These are phyloP conservation scores for Dascillus cervinus DNA, from an alignment of 2,888 invertebrate species.

Conservation along the genomic window DNA sequence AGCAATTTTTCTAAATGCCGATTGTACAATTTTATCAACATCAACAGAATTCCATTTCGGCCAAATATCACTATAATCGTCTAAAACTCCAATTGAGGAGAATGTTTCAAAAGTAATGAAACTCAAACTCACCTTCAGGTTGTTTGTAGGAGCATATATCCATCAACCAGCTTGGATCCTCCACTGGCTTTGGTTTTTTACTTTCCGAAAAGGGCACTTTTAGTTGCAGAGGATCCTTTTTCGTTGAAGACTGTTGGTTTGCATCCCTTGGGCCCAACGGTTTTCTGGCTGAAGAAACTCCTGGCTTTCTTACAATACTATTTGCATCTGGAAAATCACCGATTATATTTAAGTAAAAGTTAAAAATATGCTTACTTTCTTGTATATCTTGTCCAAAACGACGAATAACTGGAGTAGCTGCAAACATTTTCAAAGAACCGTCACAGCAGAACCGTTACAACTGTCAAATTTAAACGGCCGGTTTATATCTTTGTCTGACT, in stretches of 20 bases:
- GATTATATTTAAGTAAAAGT: background rate
- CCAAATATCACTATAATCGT: constrained; percentile 14
- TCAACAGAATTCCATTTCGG: constrained; percentile 4
- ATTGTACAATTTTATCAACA: too few relatives aligned
- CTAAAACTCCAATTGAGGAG: too few relatives aligned
- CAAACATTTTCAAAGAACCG: constrained; percentile 4
- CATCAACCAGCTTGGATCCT: constrained; percentile 12
- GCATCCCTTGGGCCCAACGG: constrained; percentile 26
- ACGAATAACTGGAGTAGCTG: constrained; percentile 2
- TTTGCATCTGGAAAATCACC: constrained; percentile 6
- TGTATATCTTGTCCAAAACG: constrained; percentile 1
- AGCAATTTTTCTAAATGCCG: too few relatives aligned
- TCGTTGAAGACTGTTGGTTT: constrained; percentile 13
- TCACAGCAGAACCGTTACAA: too few relatives aligned
- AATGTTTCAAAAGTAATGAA: too few relatives aligned
- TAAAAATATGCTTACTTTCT: constrained; percentile 8
- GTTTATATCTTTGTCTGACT: too few relatives aligned
- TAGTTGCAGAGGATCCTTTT: constrained; percentile 10
- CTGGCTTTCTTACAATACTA: constrained; percentile 20
- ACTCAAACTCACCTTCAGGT: constrained; percentile 14
- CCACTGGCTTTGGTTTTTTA: constrained; percentile 8
- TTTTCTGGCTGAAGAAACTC: constrained; percentile 18
- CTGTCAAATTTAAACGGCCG: too few relatives aligned
- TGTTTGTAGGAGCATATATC: constrained; percentile 22
- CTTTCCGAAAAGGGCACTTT: constrained; percentile 13